phyloP scores from a whole-genome alignment of 2,888 invertebrate species.

The Idaea biselata region DNA sequence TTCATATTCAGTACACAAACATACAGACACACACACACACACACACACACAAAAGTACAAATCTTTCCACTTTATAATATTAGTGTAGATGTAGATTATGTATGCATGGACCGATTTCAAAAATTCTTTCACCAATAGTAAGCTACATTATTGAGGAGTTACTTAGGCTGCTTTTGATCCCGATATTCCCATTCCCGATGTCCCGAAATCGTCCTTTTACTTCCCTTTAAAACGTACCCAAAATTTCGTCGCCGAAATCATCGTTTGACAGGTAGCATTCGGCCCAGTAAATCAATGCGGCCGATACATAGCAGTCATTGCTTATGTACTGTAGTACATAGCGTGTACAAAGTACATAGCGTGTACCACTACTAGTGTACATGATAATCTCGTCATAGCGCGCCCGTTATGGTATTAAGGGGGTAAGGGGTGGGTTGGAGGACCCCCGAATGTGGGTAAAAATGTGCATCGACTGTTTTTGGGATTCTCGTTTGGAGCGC shows the following conservation, averaged over 20 bases:
- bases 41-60: too few relatives aligned
- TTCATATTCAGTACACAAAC: too few relatives aligned
- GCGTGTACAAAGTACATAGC: constrained; percentile 63
- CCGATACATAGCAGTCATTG: constrained; percentile 69
- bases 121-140: too few relatives aligned
- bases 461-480: neutral
- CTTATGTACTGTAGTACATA: constrained; percentile 66
- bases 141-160: too few relatives aligned
- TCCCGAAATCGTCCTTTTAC: too few relatives aligned
- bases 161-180: too few relatives aligned
- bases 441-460: constrained; percentile 57
- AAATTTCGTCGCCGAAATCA: neutral
- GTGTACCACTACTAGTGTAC: constrained; percentile 49
- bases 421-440: constrained; percentile 55
- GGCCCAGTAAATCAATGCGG: constrained; percentile 73
- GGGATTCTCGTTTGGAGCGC: neutral
- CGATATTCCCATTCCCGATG: too few relatives aligned
- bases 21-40: too few relatives aligned
- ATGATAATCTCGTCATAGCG: constrained; percentile 79
- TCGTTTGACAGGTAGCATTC: constrained; percentile 64
- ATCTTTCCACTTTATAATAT: too few relatives aligned
- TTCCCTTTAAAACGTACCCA: too few relatives aligned
- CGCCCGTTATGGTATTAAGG: constrained; percentile 80
- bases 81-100: too few relatives aligned
- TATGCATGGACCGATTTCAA: too few relatives aligned